Conservation (phyloP, 2,113 vertebrate species). For the Chionodraco myersi region DNA sequence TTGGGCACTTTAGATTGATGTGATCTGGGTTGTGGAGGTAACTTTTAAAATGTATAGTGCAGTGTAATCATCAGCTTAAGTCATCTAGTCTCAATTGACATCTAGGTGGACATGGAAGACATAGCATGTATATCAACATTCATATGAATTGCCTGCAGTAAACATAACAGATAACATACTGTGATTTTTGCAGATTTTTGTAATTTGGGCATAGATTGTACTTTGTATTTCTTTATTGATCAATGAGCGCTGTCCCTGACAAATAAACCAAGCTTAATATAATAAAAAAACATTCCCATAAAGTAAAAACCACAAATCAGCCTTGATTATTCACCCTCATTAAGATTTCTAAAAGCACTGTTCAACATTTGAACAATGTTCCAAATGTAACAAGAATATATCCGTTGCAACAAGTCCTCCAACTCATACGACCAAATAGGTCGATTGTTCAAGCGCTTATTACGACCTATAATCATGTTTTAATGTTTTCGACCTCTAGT, state of each 20-base stretch:
- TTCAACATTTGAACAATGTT: no score
- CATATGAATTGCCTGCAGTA: no score
- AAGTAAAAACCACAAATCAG: not conserved
- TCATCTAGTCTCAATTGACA: slow-evolving; percentile 30
- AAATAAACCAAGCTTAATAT: not conserved
- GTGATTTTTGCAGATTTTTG: not conserved
- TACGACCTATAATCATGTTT: no score
- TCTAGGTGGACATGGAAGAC: slow-evolving; percentile 17
- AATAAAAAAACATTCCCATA: not conserved
- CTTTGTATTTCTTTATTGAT: not conserved
- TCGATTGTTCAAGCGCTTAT: no score
- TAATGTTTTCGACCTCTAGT: no score
- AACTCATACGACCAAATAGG: no score
- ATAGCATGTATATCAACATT: not conserved
- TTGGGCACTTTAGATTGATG: slow-evolving; percentile 69
- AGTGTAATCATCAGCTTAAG: slow-evolving; percentile 42
- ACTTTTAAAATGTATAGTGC: slow-evolving; percentile 50
- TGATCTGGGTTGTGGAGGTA: slow-evolving; percentile 55
- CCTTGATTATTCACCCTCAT: not conserved
- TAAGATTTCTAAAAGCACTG: not conserved
- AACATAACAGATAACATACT: no score
- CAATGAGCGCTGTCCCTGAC: not conserved
- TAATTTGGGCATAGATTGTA: not conserved
- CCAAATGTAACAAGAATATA: no score
- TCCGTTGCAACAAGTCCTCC: no score